Evolutionary conservation across 2,113 vertebrate genomes (phyloP).

Genomic region (Monarcha castaneiventris): DNA sequence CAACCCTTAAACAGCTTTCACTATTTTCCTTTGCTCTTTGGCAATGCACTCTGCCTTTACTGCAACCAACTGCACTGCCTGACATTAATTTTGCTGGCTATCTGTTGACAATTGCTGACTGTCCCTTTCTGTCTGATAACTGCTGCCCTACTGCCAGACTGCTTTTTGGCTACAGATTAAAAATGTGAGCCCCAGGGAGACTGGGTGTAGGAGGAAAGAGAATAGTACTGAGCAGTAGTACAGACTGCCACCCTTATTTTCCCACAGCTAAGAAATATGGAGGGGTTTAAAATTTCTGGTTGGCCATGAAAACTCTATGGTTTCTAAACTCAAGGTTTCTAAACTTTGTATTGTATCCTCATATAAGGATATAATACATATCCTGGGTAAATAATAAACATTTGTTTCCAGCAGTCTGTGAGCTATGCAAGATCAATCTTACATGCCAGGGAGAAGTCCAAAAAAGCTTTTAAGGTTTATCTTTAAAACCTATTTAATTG

Average conservation of each 20-base stretch:
- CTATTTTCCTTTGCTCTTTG: background rate
- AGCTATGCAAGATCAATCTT: background rate
- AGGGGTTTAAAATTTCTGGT: background rate
- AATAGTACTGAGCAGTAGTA: background rate
- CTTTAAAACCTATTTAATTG: background rate
- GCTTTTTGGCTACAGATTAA: background rate
- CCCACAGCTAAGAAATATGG: background rate
- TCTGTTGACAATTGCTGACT: background rate
- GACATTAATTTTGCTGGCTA: background rate
- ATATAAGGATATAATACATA: background rate
- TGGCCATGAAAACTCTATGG: background rate
- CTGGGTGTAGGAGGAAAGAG: background rate
- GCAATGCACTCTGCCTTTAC: background rate
- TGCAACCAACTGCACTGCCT: background rate
- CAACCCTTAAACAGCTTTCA: background rate
- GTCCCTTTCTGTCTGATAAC: background rate
- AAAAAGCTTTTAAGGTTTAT: background rate
- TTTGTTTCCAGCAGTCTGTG: background rate
- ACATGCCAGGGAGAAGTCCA: background rate
- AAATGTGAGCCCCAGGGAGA: background rate
- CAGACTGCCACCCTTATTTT: background rate
- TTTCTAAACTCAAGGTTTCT: background rate
- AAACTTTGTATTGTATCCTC: background rate
- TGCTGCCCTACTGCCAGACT: background rate
- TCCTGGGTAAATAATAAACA: background rate